These are phyloP conservation scores for Burhinus oedicnemus DNA, from an alignment of 2,113 vertebrate species.

Conservation along the genomic window DNA sequence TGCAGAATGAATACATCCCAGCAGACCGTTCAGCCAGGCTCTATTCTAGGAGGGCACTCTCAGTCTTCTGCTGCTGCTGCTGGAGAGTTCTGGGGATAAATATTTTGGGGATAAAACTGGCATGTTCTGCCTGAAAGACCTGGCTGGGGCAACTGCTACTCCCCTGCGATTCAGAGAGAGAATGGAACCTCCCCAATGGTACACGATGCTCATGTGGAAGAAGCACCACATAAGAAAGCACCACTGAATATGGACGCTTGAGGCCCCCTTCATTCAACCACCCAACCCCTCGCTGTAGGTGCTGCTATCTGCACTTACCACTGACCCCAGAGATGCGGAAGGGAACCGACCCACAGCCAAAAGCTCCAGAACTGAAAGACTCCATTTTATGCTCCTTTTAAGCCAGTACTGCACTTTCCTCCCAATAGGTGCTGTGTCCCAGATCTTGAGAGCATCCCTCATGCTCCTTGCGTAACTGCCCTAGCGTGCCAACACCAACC, in stretches of 20 bases:
- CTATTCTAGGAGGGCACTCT: not conserved
- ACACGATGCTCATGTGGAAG: accelerated
- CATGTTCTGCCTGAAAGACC: not conserved
- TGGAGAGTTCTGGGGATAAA: not conserved
- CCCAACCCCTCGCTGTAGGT: not conserved
- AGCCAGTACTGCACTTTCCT: not conserved
- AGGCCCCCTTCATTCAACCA: not conserved
- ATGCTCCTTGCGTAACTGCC: accelerated
- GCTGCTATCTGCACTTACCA: not conserved
- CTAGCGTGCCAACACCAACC: not conserved
- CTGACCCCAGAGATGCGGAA: not conserved
- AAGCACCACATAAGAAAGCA: not conserved
- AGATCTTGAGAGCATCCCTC: not conserved
- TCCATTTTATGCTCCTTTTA: not conserved
- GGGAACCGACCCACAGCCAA: not conserved
- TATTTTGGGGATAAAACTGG: not conserved
- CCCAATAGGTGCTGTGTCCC: not conserved
- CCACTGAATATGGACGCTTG: accelerated
- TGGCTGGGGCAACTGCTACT: not conserved
- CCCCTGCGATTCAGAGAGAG: not conserved
- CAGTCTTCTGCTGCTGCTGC: not conserved
- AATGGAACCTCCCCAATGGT: accelerated
- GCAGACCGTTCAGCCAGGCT: not conserved
- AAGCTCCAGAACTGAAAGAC: not conserved
- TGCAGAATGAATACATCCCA: not conserved